phyloP scores from a whole-genome alignment of 2,113 vertebrate genomes.

The Tyrannus savana region DNA sequence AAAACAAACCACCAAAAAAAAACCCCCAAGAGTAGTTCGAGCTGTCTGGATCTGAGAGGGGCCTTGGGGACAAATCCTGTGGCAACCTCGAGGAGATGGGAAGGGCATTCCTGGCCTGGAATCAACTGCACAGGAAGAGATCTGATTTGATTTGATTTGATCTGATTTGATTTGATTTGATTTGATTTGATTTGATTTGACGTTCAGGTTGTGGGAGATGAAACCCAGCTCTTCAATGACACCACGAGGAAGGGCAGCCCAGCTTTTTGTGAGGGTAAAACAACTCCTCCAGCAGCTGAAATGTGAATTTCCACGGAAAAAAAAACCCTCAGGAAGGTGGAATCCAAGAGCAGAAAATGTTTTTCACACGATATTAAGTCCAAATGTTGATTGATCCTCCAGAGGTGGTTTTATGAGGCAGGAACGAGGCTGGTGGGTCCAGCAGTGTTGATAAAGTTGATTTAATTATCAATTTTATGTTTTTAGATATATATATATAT shows the following conservation, averaged over 20 bases:
- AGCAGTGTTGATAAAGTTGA: not conserved
- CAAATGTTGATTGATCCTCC: not conserved
- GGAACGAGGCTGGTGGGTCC: not conserved
- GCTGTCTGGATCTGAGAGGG: not conserved
- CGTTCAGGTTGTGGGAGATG: not conserved
- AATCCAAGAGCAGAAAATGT: not conserved
- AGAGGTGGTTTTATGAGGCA: not conserved
- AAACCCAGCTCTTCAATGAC: not conserved
- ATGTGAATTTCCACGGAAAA: not conserved
- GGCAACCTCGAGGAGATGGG: not conserved
- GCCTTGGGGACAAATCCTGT: not conserved
- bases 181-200: not conserved
- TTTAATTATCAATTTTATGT: not conserved
- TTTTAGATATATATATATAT: not conserved
- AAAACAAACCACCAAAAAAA: too few relatives aligned
- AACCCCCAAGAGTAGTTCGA: not conserved
- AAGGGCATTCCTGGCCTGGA: not conserved
- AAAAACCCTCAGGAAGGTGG: not conserved
- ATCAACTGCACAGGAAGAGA: fast-evolving
- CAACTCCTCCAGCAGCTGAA: not conserved
- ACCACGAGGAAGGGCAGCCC: fast-evolving
- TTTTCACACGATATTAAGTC: not conserved
- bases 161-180: not conserved
- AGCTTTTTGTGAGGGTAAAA: not conserved
- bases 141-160: not conserved